These are phyloP conservation scores for Hyles lineata DNA, from an alignment of 2,888 invertebrate genomes.

Conservation along the genomic window DNA sequence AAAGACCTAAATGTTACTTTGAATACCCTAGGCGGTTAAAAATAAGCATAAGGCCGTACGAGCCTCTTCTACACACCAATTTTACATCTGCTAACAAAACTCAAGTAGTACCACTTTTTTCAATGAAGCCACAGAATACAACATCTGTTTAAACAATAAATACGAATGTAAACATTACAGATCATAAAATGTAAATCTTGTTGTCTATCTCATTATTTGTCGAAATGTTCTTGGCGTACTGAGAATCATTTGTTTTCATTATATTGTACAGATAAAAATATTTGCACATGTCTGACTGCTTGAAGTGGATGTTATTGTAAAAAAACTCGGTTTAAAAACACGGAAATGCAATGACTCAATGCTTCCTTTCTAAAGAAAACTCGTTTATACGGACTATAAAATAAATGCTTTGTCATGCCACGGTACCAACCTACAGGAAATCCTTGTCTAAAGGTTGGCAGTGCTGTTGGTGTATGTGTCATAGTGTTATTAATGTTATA, in stretches of 20 bases:
- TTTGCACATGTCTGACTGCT: not conserved
- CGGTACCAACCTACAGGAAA: slow-evolving; percentile 12
- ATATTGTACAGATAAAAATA: not conserved
- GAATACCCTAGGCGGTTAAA: no score
- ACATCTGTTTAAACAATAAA: slow-evolving; percentile 17
- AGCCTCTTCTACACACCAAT: no score
- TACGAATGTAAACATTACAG: slow-evolving; percentile 7
- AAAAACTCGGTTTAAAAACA: not conserved
- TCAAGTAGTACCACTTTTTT: not conserved
- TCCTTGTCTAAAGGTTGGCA: slow-evolving; percentile 25
- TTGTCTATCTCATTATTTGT: slow-evolving; percentile 1
- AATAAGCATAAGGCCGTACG: no score
- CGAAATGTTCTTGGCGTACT: not conserved
- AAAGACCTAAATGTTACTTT: no score
- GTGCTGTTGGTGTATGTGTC: slow-evolving; percentile 11
- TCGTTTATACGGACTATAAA: not conserved
- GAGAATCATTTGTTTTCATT: not conserved
- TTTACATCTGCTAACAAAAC: not conserved
- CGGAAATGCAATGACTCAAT: not conserved
- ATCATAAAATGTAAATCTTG: not conserved
- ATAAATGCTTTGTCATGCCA: slow-evolving; percentile 15
- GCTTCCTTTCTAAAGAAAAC: slow-evolving; percentile 6
- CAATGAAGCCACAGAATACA: slow-evolving; percentile 3
- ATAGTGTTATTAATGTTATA: slow-evolving; percentile 10
- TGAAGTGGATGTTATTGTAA: not conserved